Evolutionary conservation across 92 coral and sea anemone species (phyloP), one percentile per base, ranked within the genome.

Genomic region (Actinostola sp.): DNA sequence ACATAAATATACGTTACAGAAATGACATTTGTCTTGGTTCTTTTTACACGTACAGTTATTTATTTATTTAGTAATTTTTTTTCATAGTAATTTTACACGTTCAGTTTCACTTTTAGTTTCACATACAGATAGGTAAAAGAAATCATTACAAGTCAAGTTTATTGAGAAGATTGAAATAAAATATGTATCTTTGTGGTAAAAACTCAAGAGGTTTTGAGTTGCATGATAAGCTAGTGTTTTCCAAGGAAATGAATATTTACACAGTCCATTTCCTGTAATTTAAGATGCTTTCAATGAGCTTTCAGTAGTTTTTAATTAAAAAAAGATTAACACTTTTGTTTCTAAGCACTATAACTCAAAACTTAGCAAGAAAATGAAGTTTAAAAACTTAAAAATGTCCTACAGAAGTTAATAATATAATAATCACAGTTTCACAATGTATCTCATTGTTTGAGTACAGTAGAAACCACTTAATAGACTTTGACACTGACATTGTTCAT

Each of bases 201-300:
- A 39, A 39, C 14, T 39, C 44, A 39, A 39, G 14, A 14, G 14
- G 14, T 6, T 39, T 14, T 14, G 14, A 7, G 14, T 6, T 39
- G 14, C 8, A 48, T 48, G 16, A 13, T 17, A 14, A n/a, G 19
- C 8, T 20, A 20, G 2, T 15, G 25, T 9, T 8, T 3, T 9
- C 9, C 2, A 9, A 57, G 63, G 63, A 57, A 57, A 57, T 57
- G 38, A 27, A 7, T 57, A 57, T 57, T 57, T 57, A 30, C 39
- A 21, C 1, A 27, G 27, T 13, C 4, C 11, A 57, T 57, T 27
- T 57, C 63, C 63, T 30, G 39, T 3, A 29, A 57, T 1, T 17
- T n/a, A 27, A 29, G 38, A 57, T 2, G 5, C 10, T 13, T 3
- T 13, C 8, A 46, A 3, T 46, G 6, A 36, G 23, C 53, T 16